Evolutionary conservation across 2,888 invertebrate genomes (phyloP), one percentile per base, ranked within the genome.

Genomic region (Orgyia antiqua): DNA sequence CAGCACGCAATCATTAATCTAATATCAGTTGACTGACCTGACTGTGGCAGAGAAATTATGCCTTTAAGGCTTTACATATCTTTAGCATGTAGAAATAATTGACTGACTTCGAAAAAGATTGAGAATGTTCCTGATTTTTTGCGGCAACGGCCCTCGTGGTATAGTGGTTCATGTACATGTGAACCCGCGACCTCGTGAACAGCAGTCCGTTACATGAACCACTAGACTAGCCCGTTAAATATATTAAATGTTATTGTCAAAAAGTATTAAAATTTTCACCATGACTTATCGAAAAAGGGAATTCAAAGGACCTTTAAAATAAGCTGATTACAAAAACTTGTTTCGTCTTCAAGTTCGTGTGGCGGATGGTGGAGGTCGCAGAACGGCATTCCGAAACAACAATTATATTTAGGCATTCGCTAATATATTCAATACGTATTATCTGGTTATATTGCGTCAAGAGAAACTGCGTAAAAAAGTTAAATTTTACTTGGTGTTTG

Each of bases 381-480:
- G 11, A 46, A 48, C 61, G 45, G 50, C 76, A 77, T 77, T 77
- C 76, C 76, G 36, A 45, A 31, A 38, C 47, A 49, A 36, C 51
- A 59, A 60, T 60, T 68, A 68, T 67, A 64, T 70, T 71, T 68
- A 67, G 64, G 54, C 36, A 45, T 59, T 61, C 57, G 59, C 63
- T 60, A 63, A 68, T 59, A 42, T 36, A 32, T 31, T 29, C 27
- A 38, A 15, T 4, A 15, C 15, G 6, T 15, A 15, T 15, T 15
- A 15, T 15, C 4, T 15, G 15, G 6, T 15, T 15, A 6, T 15
- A 15, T 15, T 15, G 15, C 4, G 6, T 15, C 4, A n/a, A n/a
- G n/a, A n/a, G n/a, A n/a, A n/a, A n/a, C n/a, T 4, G 15, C 15
- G 15, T 15, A 15, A 15, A 15, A 15, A n/a, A n/a, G n/a, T n/a